Base-by-base conservation (phyloP, 1,140 invertebrate species). In the Phymastichus coffea region DNA sequence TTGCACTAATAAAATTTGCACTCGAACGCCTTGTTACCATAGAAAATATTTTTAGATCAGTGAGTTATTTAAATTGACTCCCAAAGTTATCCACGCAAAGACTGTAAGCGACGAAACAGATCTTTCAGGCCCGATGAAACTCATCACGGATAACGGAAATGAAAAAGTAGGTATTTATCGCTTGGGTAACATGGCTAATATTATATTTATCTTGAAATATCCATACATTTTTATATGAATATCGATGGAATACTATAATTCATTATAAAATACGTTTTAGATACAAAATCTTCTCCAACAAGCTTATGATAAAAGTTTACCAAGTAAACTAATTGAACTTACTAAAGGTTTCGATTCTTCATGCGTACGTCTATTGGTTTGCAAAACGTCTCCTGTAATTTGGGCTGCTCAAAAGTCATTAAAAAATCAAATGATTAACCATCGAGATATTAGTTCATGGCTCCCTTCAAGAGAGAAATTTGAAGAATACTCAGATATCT, bases 381-480 rank as follows among this genome's bases (percentile, higher is more conserved):
- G 91, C 70, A 92, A 92, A 77, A 83, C 84, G 40, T 83, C 86
- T 1, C 90, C 90, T 2, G 84, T 92, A 35, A 84, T 93, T 60
- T 83, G 79, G 74, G 86, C 86, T 49, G 89, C 90, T 80, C 90
- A 93, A 72, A 81, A 82, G 26, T 83, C 86, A 2, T 70, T 89
- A 6, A 66, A 69, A 58, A 68, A 72, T 28, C 61, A 57, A n/a
- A 30, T 65, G 14, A 64, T 65, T 25, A 30, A 51, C 22, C 52
- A 66, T 54, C 55, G 63, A 38, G 48, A 70, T 53, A 76, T 79
- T 8, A 69, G 63, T 37, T 63, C 69, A 19, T 77, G 80, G 80
- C 73, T 92, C 60, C 90, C 91, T 28, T 82, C 79, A 10, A 74
- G 79, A 60, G 75, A 84, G 17, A 83, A 87, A 69, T 85, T 91